These are phyloP conservation scores for Bubalus kerabau DNA, from an alignment of 2,113 vertebrate species.

Conservation along the genomic window DNA sequence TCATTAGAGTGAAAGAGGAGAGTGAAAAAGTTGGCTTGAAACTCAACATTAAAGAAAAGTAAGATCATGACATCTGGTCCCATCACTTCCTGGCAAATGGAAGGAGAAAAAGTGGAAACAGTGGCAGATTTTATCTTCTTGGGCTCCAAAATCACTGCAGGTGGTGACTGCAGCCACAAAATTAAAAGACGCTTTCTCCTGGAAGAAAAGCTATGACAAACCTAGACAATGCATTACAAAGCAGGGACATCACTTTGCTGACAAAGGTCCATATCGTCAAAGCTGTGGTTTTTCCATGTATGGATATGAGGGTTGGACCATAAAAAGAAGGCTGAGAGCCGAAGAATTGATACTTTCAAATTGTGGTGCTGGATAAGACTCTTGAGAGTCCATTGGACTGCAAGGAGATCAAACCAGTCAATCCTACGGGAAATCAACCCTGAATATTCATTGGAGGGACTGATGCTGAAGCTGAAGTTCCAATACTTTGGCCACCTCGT, in stretches of 20 bases:
- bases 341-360: neutral
- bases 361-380: neutral
- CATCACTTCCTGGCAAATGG: neutral
- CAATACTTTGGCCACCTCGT: neutral
- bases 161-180: neutral
- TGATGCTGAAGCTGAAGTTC: neutral
- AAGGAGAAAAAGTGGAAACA: neutral
- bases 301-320: neutral
- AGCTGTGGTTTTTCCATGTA: neutral
- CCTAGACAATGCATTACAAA: neutral
- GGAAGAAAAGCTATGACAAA: neutral
- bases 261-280: neutral
- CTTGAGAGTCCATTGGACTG: neutral
- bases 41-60: neutral
- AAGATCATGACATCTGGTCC: neutral
- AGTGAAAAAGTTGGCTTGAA: neutral
- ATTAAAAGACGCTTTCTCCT: neutral
- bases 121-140: neutral
- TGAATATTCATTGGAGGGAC: neutral
- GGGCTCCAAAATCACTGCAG: neutral
- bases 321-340: neutral
- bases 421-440: neutral
- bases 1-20: neutral
- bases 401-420: neutral
- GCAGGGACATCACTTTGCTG: neutral